These are phyloP conservation scores for Cheirogaleus medius DNA, from an alignment of 2,113 vertebrate genomes.

Conservation along the genomic window DNA sequence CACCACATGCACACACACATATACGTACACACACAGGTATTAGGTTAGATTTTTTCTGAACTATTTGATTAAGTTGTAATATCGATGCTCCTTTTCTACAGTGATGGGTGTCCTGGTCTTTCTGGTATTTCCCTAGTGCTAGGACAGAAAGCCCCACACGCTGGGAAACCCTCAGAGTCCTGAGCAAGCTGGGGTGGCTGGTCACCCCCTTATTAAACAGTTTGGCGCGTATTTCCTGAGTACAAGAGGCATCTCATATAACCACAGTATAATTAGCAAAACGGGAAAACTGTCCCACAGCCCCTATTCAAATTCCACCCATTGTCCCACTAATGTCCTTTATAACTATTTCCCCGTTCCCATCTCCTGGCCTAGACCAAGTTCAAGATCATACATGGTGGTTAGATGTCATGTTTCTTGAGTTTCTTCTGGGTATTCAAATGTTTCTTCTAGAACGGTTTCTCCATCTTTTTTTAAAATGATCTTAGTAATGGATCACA, in stretches of 20 bases:
- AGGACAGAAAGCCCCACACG: background rate
- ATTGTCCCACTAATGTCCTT: fast-evolving
- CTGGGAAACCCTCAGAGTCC: background rate
- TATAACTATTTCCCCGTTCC: background rate
- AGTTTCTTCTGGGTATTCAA: background rate
- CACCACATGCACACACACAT: no score
- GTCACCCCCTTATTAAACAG: background rate
- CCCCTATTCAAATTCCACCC: fast-evolving
- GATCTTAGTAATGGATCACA: background rate
- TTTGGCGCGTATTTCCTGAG: background rate
- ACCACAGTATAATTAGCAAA: fast-evolving
- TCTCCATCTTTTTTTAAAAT: background rate
- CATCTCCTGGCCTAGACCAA: background rate
- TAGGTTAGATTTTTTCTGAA: background rate
- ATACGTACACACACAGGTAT: no score
- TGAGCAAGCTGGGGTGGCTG: background rate
- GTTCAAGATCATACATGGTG: background rate
- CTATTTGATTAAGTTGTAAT: background rate
- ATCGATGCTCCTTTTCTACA: fast-evolving
- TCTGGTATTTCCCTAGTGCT: background rate
- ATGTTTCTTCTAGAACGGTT: background rate
- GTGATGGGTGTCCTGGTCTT: background rate
- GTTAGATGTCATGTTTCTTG: background rate
- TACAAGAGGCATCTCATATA: no score
- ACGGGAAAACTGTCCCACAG: fast-evolving